Evolutionary conservation across 2,797 vertebrate genomes (phyloP), one percentile per base, ranked within the genome.

Genomic region (Myotis vivesi): DNA sequence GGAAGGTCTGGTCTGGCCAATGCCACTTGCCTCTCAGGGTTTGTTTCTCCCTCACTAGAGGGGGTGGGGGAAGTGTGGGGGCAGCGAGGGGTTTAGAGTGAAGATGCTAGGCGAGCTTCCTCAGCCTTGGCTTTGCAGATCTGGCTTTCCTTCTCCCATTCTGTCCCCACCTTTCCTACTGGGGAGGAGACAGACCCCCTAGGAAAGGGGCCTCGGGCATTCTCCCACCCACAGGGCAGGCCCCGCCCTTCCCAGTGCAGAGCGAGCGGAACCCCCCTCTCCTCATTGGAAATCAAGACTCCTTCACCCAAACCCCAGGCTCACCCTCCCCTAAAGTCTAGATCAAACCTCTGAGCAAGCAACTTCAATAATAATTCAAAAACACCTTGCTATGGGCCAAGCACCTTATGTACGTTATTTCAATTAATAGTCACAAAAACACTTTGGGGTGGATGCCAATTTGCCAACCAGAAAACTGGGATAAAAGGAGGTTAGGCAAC

Each of bases 331-430:
- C 25, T 69, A 33, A 64, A 36, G 6, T 44, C 33, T 62, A 57
- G 89, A 77, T 15, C 17, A 68, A 86, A 57, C 57, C 25, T 76
- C 57, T 73, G 62, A 88, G 64, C 49, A 80, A 86, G 41, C 33
- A 22, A 77, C 93, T 91, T 75, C 55, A 91, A 62, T 30, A n/a
- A 69, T 71, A 79, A 93, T 53, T 81, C 30, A 86, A 83, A 95
- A 88, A 6, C 44, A 72, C 64, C 8, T 2, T 22, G 77, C 51
- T 72, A 62, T 30, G 46, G 25, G 41, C 33, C 44, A 59, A 64
- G 64, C 62, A 66, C 33, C 7, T 66, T 25, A 13, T 8, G 33
- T 41, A 33, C 3, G 3, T n/a, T 49, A 83, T 62, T 41, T 90
- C 83, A 72, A 6, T 69, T 62, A 89, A 92, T 49, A 4, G 10